Evolutionary conservation across 2,113 vertebrate genomes (phyloP).

Genomic region (Pachycephala philippinensis): DNA sequence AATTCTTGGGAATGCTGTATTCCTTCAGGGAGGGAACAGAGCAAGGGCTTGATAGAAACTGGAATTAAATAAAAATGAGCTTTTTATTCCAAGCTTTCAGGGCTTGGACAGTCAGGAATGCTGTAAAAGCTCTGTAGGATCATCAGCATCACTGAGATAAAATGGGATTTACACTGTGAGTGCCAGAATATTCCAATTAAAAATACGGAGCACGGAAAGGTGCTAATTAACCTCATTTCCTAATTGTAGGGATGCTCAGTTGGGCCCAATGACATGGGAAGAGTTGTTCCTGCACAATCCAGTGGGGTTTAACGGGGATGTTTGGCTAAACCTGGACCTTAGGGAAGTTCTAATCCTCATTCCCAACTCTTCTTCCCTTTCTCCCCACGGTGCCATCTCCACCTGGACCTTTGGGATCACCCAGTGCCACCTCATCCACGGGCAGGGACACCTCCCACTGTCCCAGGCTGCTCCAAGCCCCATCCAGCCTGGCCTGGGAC

Average conservation of each 20-base stretch:
- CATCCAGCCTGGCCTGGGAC: accelerated
- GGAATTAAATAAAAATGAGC: neutral
- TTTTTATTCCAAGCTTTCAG: neutral
- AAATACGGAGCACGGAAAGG: neutral
- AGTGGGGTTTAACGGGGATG: neutral
- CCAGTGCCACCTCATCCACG: accelerated
- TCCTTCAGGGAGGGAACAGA: neutral
- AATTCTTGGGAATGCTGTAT: neutral
- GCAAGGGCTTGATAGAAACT: neutral
- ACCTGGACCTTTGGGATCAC: neutral
- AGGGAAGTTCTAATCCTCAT: neutral
- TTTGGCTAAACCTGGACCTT: neutral
- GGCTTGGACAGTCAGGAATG: neutral
- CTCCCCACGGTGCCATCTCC: neutral
- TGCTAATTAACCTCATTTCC: neutral
- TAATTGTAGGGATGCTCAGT: too few species aligned
- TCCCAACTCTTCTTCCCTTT: neutral
- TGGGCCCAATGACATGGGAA: neutral
- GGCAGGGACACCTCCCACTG: neutral
- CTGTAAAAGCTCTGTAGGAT: neutral
- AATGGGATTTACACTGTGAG: neutral
- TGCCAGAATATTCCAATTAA: neutral
- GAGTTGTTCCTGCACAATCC: accelerated
- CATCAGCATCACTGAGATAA: neutral
- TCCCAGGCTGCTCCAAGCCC: accelerated